Percentiles rank a stretch among this genome's conserved stretches.
Conservation (phyloP, 1,140 invertebrate genomes). For the Sesamia nonagrioides region DNA sequence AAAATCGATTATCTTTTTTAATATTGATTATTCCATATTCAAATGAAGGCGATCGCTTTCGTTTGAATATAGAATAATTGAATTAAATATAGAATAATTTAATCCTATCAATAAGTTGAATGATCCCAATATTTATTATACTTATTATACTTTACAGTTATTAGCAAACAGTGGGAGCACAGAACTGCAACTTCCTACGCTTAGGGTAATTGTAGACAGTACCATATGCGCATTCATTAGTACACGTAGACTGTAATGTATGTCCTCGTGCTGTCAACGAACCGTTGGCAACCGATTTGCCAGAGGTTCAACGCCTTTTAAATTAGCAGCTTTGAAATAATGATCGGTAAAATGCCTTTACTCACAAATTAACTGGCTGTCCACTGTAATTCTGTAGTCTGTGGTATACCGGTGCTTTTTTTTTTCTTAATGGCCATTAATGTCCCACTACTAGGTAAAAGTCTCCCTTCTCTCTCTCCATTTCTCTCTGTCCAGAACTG, state of each 20-base stretch:
- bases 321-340: background rate
- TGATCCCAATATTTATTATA: background rate
- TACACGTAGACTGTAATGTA: background rate
- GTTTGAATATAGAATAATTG: too few species aligned
- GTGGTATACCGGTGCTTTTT: too few species aligned
- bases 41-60: too few species aligned
- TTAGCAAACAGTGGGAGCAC: background rate
- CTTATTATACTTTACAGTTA: conserved; percentile 18
- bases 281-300: background rate
- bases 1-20: too few species aligned
- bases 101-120: background rate
- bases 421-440: too few species aligned
- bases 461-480: too few species aligned
- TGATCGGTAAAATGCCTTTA: background rate
- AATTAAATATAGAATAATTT: too few species aligned
- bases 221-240: background rate
- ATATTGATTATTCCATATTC: too few species aligned
- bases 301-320: conserved; percentile 1
- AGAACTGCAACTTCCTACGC: background rate
- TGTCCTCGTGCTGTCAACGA: background rate
- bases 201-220: background rate
- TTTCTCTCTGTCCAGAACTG: too few species aligned
- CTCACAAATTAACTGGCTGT: background rate
- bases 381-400: too few species aligned
- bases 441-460: too few species aligned